Evolutionary conservation across 2,888 invertebrate genomes (phyloP).

Genomic region (Scaptodrosophila latifasciaeformis): DNA sequence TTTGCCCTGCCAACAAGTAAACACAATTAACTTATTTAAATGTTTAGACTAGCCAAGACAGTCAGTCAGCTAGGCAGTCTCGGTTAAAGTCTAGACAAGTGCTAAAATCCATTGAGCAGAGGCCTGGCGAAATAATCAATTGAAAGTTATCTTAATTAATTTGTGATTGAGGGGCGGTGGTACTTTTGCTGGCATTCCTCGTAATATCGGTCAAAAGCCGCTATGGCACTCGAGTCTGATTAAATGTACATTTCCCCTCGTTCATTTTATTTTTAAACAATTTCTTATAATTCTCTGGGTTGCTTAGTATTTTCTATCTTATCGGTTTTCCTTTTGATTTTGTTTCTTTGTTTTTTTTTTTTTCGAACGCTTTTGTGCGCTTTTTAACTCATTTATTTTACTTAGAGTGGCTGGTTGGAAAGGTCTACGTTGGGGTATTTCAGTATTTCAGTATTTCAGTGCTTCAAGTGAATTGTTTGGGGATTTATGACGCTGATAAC

Average conservation of each 20-base stretch:
- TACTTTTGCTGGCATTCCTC: not conserved
- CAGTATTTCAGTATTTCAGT: too few species aligned
- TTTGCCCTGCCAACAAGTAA: too few species aligned
- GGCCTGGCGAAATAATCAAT: conserved; percentile 50
- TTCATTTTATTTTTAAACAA: not conserved
- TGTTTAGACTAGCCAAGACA: too few species aligned
- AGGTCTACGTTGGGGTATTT: too few species aligned
- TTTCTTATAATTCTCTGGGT: conserved; percentile 14
- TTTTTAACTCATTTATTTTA: conserved; percentile 55
- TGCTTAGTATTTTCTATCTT: conserved; percentile 10
- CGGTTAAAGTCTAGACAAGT: too few species aligned
- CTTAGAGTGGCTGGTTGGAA: conserved; percentile 20
- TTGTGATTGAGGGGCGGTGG: conserved; percentile 45
- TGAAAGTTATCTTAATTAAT: conserved; percentile 64
- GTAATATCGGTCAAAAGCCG: conserved; percentile 64
- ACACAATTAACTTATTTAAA: too few species aligned
- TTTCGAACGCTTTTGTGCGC: conserved; percentile 28
- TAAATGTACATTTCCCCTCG: conserved; percentile 30
- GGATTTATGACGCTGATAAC: conserved; percentile 61
- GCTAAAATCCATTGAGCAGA: too few species aligned
- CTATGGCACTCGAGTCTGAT: conserved; percentile 58
- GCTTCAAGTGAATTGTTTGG: conserved; percentile 39
- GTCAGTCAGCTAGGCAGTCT: too few species aligned
- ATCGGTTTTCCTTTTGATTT: conserved; percentile 44
- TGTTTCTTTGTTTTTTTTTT: conserved; percentile 14